Evolutionary conservation across 2,888 invertebrate species (phyloP).

Genomic region (Hanleya hanleyi): DNA sequence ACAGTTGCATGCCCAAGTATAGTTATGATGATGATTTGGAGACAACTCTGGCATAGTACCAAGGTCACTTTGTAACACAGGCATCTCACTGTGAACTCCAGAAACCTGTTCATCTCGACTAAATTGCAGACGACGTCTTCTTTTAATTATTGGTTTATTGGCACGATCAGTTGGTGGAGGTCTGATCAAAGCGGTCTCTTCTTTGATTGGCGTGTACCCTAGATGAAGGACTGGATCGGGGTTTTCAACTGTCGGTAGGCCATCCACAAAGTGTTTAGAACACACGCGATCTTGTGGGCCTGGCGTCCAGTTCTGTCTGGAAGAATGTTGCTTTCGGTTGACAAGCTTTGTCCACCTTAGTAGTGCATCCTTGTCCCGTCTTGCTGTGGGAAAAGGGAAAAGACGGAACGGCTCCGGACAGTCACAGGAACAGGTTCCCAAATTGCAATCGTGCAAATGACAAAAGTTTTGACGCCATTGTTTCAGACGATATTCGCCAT

Average conservation of each 20-base stretch:
- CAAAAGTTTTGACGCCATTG: background rate
- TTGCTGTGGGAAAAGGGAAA: background rate
- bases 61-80: too few relatives aligned
- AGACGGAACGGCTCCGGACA: background rate
- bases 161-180: too few relatives aligned
- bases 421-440: background rate
- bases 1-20: background rate
- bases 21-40: background rate
- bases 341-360: background rate
- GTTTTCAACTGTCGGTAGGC: background rate
- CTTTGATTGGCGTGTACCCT: background rate
- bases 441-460: background rate
- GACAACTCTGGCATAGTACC: too few relatives aligned
- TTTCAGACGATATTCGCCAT: background rate
- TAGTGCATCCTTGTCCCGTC: background rate
- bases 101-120: too few relatives aligned
- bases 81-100: too few relatives aligned
- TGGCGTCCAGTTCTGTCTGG: background rate
- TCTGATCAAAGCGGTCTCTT: too few relatives aligned
- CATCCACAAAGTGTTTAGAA: background rate
- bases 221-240: background rate
- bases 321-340: background rate
- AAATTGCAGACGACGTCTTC: too few relatives aligned
- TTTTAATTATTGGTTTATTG: too few relatives aligned
- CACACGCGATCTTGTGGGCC: background rate